Evolutionary conservation across 2,888 invertebrate species (phyloP), one percentile per base, ranked within the genome.

Genomic region (Oligia fasciuncula): DNA sequence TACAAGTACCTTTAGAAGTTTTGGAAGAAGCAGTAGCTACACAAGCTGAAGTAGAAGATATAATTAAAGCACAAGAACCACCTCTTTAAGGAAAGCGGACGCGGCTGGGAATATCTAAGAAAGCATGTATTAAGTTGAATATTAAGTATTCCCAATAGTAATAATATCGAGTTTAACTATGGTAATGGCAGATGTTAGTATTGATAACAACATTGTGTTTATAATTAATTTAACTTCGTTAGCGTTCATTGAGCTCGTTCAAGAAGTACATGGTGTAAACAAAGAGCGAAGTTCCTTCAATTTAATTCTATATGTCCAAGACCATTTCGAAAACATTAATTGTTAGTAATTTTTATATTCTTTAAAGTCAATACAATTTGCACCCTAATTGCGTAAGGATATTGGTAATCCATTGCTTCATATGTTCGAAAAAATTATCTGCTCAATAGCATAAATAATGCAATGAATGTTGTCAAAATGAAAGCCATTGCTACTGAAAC

Each of bases 151-250:
- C 11, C 23, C 68, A 54, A 75, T 80, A 62, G 49, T 69, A 69
- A 43, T 51, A 85, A 43, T 63, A 69, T 65, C 67, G 35, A 35
- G 23, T 5, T 40, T 40, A 75, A 63, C 60, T 35, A 6, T 66
- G 4, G 57, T 79, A 77, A 77, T 66, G 72, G 75, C 54, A 83
- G 76, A 79, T 80, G 73, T 87, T 78, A 70, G 76, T 83, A 80
- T 78, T 83, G 73, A 79, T 85, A 85, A 85, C 73, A 83, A 67
- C 74, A 83, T 85, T 81, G 73, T 84, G 74, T 83, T 79, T 81
- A 90, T 94, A 94, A 95, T 95, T 94, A 95, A 95, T 95, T 94
- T 93, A 91, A 89, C 92, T 95, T 95, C 94, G 94, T 95, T 95
- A 93, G 80, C 91, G 92, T 93, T 94, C 93, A 94, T 95, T 94